Evolutionary conservation across 2,113 vertebrate species (phyloP).

Genomic region (Crotalus horridus): DNA sequence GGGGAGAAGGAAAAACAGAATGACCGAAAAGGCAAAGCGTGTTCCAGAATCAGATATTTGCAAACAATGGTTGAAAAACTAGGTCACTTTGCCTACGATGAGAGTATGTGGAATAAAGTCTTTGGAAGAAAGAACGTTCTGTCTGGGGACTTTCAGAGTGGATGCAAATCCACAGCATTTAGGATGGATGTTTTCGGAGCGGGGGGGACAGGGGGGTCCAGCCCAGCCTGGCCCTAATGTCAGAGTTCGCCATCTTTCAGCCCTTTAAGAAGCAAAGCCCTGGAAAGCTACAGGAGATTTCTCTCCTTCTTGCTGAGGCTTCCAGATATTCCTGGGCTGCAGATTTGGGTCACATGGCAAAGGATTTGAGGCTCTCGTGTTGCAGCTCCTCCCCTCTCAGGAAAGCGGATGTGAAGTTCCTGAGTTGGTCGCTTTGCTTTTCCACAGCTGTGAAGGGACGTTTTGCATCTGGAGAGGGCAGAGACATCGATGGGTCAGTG

Average conservation of each 20-base stretch:
- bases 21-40: not conserved
- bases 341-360: not conserved
- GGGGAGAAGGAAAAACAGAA: not conserved
- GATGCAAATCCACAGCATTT: not conserved
- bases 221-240: not conserved
- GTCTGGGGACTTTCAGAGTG: not conserved
- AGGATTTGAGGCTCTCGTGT: not conserved
- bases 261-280: not conserved
- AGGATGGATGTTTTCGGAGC: accelerated
- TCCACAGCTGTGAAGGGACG: not conserved
- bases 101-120: not conserved
- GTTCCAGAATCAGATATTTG: slow-evolving; percentile 12
- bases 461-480: not conserved
- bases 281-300: not conserved
- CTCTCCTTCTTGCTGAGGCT: not conserved
- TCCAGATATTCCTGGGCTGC: not conserved
- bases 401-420: not conserved
- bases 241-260: not conserved
- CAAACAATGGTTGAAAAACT: slow-evolving; percentile 23
- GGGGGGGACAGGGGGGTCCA: accelerated
- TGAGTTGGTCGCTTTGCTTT: not conserved
- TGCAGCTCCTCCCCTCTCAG: not conserved
- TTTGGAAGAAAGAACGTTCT: not conserved
- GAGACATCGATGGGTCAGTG: accelerated
- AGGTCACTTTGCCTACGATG: slow-evolving; percentile 29